A percentile compares a stretch with the other conserved stretches of the same genome.
These are phyloP conservation scores for Tetragonula clypearis DNA, from an alignment of 1,140 invertebrate species.

Conservation along the genomic window DNA sequence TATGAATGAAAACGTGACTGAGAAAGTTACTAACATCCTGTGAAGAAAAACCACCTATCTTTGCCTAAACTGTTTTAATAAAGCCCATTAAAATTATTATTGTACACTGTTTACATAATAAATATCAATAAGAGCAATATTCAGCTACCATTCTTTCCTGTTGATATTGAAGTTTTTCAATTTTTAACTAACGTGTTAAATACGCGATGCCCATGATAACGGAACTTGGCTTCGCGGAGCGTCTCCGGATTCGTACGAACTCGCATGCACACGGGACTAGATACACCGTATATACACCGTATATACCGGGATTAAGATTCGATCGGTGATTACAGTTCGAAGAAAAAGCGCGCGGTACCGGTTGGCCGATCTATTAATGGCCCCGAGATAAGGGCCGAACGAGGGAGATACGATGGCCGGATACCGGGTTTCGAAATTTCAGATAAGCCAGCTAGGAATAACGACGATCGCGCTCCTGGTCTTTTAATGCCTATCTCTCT, in stretches of 20 bases:
- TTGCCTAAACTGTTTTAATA: too few relatives aligned
- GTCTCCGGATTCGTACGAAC: conserved; percentile 1
- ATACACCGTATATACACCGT: background rate
- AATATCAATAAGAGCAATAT: too few relatives aligned
- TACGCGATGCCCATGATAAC: conserved; percentile 76
- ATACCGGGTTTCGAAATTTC: conserved; percentile 30
- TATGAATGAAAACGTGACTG: too few relatives aligned
- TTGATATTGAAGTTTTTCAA: too few relatives aligned
- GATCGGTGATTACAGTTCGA: conserved; percentile 49
- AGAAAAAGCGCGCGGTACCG: conserved; percentile 32
- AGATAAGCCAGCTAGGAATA: conserved; percentile 34
- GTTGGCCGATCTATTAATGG: conserved; percentile 40
- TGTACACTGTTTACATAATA: too few relatives aligned
- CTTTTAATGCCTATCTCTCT: conserved; percentile 13
- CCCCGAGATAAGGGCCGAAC: conserved; percentile 9
- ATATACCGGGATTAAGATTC: conserved; percentile 43
- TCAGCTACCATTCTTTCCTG: too few relatives aligned
- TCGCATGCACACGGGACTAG: fast-evolving
- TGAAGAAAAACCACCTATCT: too few relatives aligned
- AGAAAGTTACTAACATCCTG: too few relatives aligned
- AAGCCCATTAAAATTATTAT: too few relatives aligned
- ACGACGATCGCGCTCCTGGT: conserved; percentile 19
- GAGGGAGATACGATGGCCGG: background rate
- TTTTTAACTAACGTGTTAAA: conserved; percentile 49
- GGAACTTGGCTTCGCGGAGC: conserved; percentile 64